These are phyloP conservation scores for Danio kyathit DNA, from an alignment of 2,797 vertebrate genomes.

Conservation along the genomic window DNA sequence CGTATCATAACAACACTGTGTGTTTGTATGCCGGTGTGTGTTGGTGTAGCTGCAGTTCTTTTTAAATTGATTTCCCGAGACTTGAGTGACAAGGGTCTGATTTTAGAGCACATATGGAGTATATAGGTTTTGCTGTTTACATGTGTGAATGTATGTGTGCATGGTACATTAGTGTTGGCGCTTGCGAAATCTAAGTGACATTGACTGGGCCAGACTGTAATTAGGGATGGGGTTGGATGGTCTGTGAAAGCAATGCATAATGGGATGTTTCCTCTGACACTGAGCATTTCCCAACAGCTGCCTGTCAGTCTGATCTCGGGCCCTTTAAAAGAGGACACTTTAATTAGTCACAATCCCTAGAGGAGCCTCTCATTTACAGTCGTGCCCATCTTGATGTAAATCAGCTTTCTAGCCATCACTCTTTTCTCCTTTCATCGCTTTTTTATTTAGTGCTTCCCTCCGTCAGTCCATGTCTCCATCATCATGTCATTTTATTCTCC, in stretches of 20 bases:
- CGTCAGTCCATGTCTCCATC: constrained; percentile 42
- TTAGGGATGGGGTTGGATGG: constrained; percentile 62
- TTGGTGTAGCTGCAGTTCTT: constrained; percentile 29
- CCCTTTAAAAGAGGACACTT: constrained; percentile 65
- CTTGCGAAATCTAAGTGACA: constrained; percentile 61
- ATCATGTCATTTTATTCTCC: constrained; percentile 63
- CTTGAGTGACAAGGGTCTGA: constrained; percentile 46
- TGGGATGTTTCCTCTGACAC: constrained; percentile 65
- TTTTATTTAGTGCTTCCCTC: constrained; percentile 36
- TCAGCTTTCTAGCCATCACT: constrained; percentile 61
- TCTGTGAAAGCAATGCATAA: constrained; percentile 61
- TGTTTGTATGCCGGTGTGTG: constrained; percentile 40
- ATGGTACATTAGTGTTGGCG: constrained; percentile 52
- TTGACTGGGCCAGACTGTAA: constrained; percentile 66
- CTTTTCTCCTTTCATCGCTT: constrained; percentile 74
- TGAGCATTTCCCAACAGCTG: constrained; percentile 68
- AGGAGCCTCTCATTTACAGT: constrained; percentile 68
- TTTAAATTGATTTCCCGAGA: constrained; percentile 34
- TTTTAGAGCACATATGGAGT: constrained; percentile 17
- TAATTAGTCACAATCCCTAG: constrained; percentile 71
- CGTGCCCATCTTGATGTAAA: constrained; percentile 69
- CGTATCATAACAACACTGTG: constrained; percentile 56
- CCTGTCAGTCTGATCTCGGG: constrained; percentile 67
- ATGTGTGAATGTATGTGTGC: constrained; percentile 19
- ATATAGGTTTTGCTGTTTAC: constrained; percentile 12